Evolutionary conservation across 1,140 invertebrate genomes (phyloP).

Genomic region (Caenorhabditis remanei): DNA sequence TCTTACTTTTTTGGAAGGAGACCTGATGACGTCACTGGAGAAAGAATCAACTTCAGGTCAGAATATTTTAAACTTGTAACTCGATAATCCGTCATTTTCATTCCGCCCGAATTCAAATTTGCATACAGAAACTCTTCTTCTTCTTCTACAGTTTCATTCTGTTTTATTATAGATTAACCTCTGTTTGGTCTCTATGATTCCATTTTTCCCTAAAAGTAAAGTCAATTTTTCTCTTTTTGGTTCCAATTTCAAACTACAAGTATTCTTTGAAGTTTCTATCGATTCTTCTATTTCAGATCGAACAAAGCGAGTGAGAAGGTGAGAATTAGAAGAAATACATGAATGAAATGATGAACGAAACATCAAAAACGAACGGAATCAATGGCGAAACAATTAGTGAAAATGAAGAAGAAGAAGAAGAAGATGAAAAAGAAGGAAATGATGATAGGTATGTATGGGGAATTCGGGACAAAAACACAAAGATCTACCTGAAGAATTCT

Average conservation of each 20-base stretch:
- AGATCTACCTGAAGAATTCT: no score
- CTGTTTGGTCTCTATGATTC: constrained; percentile 25
- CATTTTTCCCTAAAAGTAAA: neutral
- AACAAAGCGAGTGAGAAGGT: neutral
- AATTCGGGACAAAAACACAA: neutral
- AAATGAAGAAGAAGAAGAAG: constrained; percentile 12
- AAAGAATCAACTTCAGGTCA: neutral
- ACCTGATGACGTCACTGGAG: neutral
- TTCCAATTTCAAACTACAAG: no score
- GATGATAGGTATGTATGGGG: neutral
- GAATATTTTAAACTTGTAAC: neutral
- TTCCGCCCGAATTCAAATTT: constrained; percentile 1
- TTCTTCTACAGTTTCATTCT: neutral
- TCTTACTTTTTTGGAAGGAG: no score
- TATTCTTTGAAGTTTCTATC: no score
- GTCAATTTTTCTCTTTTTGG: neutral
- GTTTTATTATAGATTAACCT: constrained; percentile 36
- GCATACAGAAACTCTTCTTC: constrained; percentile 3
- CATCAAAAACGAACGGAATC: constrained; percentile 33
- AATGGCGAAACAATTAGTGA: constrained; percentile 34
- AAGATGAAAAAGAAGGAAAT: neutral
- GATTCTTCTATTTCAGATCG: neutral
- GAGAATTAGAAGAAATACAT: neutral
- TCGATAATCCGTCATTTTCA: neutral
- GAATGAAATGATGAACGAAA: constrained; percentile 44